Base-by-base conservation (phyloP, 2,113 vertebrate species). In the Dipodomys merriami region DNA sequence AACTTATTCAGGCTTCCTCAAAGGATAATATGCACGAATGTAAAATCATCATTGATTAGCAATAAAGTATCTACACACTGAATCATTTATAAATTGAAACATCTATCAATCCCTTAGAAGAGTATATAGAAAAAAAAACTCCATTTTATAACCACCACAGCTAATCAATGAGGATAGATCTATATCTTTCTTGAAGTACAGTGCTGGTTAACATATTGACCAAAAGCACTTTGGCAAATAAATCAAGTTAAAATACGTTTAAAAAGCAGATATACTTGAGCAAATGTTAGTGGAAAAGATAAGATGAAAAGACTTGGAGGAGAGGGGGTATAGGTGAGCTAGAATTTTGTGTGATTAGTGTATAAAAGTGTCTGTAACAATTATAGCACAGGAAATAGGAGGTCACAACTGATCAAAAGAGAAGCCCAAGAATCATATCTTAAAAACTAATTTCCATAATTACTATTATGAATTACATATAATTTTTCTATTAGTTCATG, bases 171-270 rank as follows among this genome's bases (percentile, higher is more conserved):
- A 74, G 1, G 1, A 2, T 62, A 7, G 23, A 33, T 57, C 64
- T 60, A 71, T 44, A 80, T 69, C 29, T 11, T 29, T 23, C 35
- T 27, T 71, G 19, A 73, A 93, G 74, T 49, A 25, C 87, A 12
- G 27, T 74, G 4, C 77, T 33, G 1, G 64, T 53, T 64, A 71
- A 69, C 23, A 10, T 30, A 86, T 13, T 91, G 25, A 64, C 65
- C 30, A 12, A 91, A 94, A 92, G 11, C 6, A 83, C 68, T 33
- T 53, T 87, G 49, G 25, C 30, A 90, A 53, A 72, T 80, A 93
- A 82, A 83, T 71, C 53, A 86, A 71, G 35, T 71, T 87, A 81
- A 82, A 86, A 46, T 10, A 46, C 81, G 53, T 57, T 64, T 64
- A 71, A 22, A 44, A 87, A 44, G 6, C 8, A 16, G 7, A 30